Conservation (phyloP, 2,888 invertebrate species). For the Scelioninae gen. 2 region DNA sequence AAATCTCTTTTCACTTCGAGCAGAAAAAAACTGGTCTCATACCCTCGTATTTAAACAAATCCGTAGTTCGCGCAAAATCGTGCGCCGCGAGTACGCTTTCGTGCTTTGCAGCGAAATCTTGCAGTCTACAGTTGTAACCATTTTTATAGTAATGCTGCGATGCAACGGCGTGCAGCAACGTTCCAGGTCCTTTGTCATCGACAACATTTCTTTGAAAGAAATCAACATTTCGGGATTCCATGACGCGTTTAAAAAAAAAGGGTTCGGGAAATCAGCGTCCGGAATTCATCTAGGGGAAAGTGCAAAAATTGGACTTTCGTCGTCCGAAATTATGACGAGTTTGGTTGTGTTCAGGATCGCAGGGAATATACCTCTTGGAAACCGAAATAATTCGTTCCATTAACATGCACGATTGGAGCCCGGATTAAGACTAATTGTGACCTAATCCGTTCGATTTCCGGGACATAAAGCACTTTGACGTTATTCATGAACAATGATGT, state of each 20-base stretch:
- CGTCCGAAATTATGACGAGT: constrained; percentile 6
- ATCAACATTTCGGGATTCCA: constrained; percentile 24
- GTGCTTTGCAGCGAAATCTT: constrained; percentile 27
- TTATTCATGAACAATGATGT: constrained; percentile 27
- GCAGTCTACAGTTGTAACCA: too few species aligned
- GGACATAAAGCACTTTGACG: constrained; percentile 37
- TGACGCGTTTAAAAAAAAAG: constrained; percentile 9
- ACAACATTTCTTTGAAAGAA: constrained; percentile 36
- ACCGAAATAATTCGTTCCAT: constrained; percentile 22
- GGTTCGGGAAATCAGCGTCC: neutral
- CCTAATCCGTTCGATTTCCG: constrained; percentile 29
- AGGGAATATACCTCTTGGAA: constrained; percentile 3
- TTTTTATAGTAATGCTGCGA: too few species aligned
- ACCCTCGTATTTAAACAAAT: constrained; percentile 6
- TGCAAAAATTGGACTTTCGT: constrained; percentile 23
- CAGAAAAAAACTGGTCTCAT: too few species aligned
- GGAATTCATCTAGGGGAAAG: constrained; percentile 4
- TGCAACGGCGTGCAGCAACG: constrained; percentile 10
- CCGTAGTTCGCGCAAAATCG: constrained; percentile 18
- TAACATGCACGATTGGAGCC: constrained; percentile 33
- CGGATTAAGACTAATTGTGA: constrained; percentile 43
- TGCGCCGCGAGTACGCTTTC: neutral
- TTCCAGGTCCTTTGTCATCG: constrained; percentile 33
- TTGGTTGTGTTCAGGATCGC: neutral
- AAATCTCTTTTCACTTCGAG: neutral